A percentile compares a stretch with the other conserved stretches of the same genome.
phyloP scores from a whole-genome alignment of 2,113 vertebrate genomes.

The Acrocephalus kingi region DNA sequence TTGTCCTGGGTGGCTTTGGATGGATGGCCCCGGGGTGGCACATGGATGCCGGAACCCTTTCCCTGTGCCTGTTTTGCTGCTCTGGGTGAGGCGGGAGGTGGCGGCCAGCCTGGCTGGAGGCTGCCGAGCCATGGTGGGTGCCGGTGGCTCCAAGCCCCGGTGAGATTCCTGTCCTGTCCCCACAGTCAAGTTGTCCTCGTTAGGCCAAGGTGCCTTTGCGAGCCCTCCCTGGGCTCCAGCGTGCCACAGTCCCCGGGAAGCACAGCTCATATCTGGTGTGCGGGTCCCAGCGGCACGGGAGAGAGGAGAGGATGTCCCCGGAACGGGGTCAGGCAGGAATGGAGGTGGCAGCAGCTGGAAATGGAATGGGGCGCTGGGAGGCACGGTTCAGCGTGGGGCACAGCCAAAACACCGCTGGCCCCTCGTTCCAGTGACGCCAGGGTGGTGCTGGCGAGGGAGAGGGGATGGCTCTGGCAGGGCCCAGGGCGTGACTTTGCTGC shows the following conservation, averaged over 20 bases:
- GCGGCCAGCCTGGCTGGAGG: neutral
- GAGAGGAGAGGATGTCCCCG: neutral
- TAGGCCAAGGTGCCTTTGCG: conserved; percentile 40
- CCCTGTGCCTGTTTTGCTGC: fast-evolving
- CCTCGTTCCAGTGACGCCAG: neutral
- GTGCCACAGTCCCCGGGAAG: neutral
- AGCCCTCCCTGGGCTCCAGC: neutral
- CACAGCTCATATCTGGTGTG: neutral
- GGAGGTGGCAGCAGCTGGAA: neutral
- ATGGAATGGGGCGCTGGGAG: neutral
- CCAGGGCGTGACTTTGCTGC: neutral
- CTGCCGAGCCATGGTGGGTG: fast-evolving
- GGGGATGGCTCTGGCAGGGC: neutral
- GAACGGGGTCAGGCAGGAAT: conserved; percentile 7
- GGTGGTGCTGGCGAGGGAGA: neutral
- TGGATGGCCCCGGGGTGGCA: fast-evolving
- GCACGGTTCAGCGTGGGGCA: fast-evolving
- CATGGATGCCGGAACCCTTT: neutral
- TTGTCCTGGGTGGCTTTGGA: neutral
- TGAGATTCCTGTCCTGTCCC: fast-evolving
- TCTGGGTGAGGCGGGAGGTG: neutral
- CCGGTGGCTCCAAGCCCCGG: fast-evolving
- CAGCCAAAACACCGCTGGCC: fast-evolving
- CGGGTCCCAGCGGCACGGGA: neutral
- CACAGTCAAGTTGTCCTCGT: neutral